Conservation (phyloP, 1,140 invertebrate species). For the Diabrotica undecimpunctata region DNA sequence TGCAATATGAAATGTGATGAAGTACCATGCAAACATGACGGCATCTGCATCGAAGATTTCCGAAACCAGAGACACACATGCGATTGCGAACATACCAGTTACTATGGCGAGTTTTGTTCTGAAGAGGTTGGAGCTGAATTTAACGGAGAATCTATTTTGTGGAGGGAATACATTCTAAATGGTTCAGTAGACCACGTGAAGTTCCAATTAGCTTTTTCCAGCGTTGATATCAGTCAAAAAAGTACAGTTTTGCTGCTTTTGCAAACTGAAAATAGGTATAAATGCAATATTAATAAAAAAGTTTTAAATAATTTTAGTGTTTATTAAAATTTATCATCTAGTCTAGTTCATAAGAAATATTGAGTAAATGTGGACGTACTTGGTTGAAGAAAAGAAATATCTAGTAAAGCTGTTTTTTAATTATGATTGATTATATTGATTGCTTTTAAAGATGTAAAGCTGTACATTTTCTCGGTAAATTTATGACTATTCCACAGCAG, state of each 20-base stretch:
- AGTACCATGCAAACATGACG: constrained; percentile 82
- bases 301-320: background rate
- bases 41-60: constrained; percentile 85
- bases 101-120: constrained; percentile 73
- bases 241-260: constrained; percentile 73
- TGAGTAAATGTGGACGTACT: too few species aligned
- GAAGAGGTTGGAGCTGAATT: constrained; percentile 85
- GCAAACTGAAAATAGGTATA: constrained; percentile 80
- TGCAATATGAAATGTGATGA: constrained; percentile 88
- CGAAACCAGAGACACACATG: constrained; percentile 78
- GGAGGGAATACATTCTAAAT: constrained; percentile 68
- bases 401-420: too few species aligned
- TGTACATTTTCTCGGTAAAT: too few species aligned
- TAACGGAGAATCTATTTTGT: constrained; percentile 76
- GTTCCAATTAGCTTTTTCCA: constrained; percentile 78
- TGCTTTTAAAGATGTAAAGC: too few species aligned
- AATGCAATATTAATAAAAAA: constrained; percentile 42
- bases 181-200: constrained; percentile 70
- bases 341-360: too few species aligned
- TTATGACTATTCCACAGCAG: too few species aligned
- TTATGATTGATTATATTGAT: too few species aligned
- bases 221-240: constrained; percentile 67
- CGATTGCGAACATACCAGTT: constrained; percentile 84
- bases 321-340: background rate
- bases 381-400: too few species aligned